Base-by-base conservation (phyloP, 1,140 invertebrate species). In the Calliphora vicina region DNA sequence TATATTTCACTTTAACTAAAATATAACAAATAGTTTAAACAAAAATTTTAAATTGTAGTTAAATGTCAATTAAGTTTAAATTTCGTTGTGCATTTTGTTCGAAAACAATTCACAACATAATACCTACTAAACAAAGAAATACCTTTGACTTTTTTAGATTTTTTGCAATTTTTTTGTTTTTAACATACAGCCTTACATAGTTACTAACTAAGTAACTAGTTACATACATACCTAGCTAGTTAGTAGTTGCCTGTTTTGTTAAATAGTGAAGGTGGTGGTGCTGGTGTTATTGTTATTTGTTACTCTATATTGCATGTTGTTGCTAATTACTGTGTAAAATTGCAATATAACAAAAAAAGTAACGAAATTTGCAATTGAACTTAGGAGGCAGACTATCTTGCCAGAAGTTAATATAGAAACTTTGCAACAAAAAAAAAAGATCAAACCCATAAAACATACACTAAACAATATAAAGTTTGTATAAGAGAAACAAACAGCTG, bases 31-130 rank as follows among this genome's bases (percentile, higher is more conserved):
- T 50, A 13, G 12, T 50, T 50, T 50, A 1, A 6, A 13, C 25
- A 74, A 74, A 74, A 74, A 74, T 74, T 23, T 74, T 74, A 74
- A 74, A 74, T 26, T 74, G 26, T 74, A 74, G 72, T 74, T 74
- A 74, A 74, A 74, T 74, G 72, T 74, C 72, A 74, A 74, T 74
- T 74, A 74, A 74, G 72, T 74, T 74, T 74, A 35, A 72, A 23
- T 72, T 72, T 72, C 35, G 35, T 35, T 35, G 35, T 35, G 6
- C 5, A 35, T 5, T 35, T 35, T 35, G 10, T 35, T 35, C 35
- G 35, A 5, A 74, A 74, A 74, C 26, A 35, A 35, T 35, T 74
- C 72, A 74, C 72, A 74, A 29, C 72, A 29, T n/a, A n/a, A n/a
- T n/a, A 73, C 71, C 27, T 73, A 35, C 5, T 35, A 2, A 73